These are phyloP conservation scores for Petromus typicus DNA, from an alignment of 2,113 vertebrate species.

Conservation along the genomic window DNA sequence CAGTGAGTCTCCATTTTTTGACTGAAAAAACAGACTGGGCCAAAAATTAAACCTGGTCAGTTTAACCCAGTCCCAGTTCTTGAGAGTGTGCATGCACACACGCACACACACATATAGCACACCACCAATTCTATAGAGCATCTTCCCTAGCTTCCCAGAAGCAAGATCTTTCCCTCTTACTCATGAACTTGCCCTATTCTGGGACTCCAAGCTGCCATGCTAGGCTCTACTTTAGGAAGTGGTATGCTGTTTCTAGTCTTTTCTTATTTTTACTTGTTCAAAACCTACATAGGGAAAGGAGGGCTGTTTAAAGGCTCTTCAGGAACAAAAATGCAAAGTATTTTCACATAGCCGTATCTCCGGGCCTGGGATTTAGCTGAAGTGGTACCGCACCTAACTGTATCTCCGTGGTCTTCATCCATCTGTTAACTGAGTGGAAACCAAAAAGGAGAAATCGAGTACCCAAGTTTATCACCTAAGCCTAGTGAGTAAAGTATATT, in stretches of 20 bases:
- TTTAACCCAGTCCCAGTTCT: not conserved
- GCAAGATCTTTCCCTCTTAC: not conserved
- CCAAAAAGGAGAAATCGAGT: not conserved
- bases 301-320: not conserved
- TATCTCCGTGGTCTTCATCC: not conserved
- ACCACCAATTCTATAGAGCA: too few species aligned
- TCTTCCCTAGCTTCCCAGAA: not conserved
- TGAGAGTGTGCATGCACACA: not conserved
- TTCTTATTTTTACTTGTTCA: not conserved
- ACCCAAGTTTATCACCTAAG: not conserved
- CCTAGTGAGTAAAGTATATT: not conserved
- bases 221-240: not conserved
- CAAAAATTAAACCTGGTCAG: not conserved
- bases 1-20: not conserved
- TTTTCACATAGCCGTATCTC: not conserved
- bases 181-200: not conserved
- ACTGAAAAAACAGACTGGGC: not conserved
- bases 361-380: too few species aligned
- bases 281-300: not conserved
- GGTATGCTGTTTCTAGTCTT: not conserved
- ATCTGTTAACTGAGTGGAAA: not conserved
- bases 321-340: not conserved
- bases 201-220: not conserved
- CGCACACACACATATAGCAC: not conserved
- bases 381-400: slow-evolving; percentile 8